Evolutionary conservation across 2,113 vertebrate species (phyloP).

Genomic region (Pseudorhombus dupliciocellatus): DNA sequence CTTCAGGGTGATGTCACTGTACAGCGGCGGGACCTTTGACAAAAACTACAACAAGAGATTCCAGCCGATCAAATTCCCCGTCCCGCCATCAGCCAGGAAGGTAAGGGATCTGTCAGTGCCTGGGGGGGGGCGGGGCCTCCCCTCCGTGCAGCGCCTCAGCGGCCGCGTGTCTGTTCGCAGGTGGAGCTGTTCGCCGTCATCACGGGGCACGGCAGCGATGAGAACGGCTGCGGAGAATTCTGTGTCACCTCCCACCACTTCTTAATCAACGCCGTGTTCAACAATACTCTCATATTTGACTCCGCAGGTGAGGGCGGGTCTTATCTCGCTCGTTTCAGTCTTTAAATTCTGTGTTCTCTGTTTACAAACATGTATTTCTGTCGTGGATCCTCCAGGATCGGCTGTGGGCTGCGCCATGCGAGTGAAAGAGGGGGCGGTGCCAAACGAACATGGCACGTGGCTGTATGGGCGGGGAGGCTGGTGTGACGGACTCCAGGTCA

Average conservation of each 20-base stretch:
- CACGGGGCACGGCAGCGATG: constrained; percentile 83
- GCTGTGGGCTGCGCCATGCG: constrained; percentile 77
- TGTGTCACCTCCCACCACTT: constrained; percentile 85
- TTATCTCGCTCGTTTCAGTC: no score
- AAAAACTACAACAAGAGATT: constrained; percentile 80
- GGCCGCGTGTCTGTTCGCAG: constrained; percentile 44
- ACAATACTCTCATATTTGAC: constrained; percentile 77
- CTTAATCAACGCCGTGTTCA: constrained; percentile 71
- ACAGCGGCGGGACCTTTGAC: constrained; percentile 80
- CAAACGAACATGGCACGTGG: constrained; percentile 84
- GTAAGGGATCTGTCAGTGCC: constrained; percentile 23
- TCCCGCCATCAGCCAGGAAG: constrained; percentile 76
- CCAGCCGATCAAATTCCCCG: constrained; percentile 71
- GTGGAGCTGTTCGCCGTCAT: constrained; percentile 83
- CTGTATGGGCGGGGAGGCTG: constrained; percentile 83
- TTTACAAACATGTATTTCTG: background rate
- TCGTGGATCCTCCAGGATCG: constrained; percentile 37
- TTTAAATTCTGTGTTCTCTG: no score
- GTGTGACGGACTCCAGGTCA: constrained; percentile 83
- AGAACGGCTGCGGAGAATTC: constrained; percentile 81
- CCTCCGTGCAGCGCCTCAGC: background rate
- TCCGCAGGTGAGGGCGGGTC: constrained; percentile 73
- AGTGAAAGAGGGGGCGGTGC: constrained; percentile 78
- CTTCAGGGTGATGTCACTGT: constrained; percentile 73
- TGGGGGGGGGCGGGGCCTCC: accelerated